A percentile compares a stretch with the other conserved stretches of the same genome.
These are phyloP conservation scores for Chloebia gouldiae DNA, from an alignment of 2,113 vertebrate species.

Conservation along the genomic window DNA sequence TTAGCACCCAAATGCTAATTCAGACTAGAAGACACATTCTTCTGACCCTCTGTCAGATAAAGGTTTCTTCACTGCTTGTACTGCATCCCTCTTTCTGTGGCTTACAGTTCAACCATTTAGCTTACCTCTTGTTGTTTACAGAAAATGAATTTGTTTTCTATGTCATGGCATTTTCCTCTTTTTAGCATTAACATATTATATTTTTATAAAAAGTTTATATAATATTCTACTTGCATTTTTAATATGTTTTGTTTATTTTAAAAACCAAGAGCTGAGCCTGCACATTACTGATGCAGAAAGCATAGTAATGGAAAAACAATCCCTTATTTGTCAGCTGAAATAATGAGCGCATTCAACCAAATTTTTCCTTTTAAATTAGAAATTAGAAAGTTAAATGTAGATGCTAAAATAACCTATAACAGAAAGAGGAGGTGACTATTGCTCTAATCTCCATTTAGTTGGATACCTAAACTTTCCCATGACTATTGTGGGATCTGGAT, in stretches of 20 bases:
- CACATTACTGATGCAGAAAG: constrained; percentile 28
- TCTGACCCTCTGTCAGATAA: not conserved
- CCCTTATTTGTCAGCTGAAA: constrained; percentile 37
- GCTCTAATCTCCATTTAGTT: not conserved
- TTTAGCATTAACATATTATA: not conserved
- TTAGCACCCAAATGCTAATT: not conserved
- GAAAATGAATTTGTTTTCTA: not conserved
- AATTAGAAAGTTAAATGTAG: constrained; percentile 44
- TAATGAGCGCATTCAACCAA: not conserved
- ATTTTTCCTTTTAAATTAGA: constrained; percentile 29
- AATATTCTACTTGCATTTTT: constrained; percentile 26
- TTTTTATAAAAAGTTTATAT: not conserved
- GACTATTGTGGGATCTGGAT: not conserved
- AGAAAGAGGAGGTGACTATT: not conserved
- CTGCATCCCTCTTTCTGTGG: not conserved
- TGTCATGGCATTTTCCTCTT: not conserved
- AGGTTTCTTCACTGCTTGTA: not conserved
- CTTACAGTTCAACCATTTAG: not conserved
- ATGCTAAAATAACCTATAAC: not conserved
- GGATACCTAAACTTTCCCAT: not conserved
- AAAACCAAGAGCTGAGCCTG: constrained; percentile 13
- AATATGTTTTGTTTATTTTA: constrained; percentile 41
- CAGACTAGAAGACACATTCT: not conserved
- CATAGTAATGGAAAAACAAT: not conserved
- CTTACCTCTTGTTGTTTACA: not conserved